These are phyloP conservation scores for Gymnoscelis rufifasciata DNA, from an alignment of 2,888 invertebrate genomes.

Conservation along the genomic window DNA sequence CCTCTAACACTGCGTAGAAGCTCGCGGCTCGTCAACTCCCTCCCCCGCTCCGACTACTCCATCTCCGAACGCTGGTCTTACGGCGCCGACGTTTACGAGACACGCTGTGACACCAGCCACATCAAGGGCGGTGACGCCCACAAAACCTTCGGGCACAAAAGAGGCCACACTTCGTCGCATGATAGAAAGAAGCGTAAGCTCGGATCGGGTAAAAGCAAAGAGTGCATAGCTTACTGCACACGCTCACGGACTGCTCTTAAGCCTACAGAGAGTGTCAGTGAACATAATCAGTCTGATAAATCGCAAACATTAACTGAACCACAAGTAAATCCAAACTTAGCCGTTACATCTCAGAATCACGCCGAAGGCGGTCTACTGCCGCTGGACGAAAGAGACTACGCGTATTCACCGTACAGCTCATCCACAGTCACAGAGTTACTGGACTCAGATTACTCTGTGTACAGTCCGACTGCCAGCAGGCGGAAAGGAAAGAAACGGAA, in stretches of 20 bases:
- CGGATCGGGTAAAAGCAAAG: conserved; percentile 47
- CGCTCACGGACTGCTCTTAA: conserved; percentile 73
- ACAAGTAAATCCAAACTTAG: conserved; percentile 42
- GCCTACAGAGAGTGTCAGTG: conserved; percentile 66
- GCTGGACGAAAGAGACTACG: conserved; percentile 73
- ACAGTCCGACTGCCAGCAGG: conserved; percentile 64
- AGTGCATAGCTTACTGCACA: conserved; percentile 71
- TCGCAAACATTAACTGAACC: conserved; percentile 41
- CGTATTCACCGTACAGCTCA: conserved; percentile 73
- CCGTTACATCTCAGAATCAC: conserved; percentile 44
- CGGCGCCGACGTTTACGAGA: conserved; percentile 76
- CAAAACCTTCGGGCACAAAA: conserved; percentile 48
- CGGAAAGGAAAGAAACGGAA: conserved; percentile 72
- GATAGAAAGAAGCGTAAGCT: conserved; percentile 66
- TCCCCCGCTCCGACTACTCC: conserved; percentile 75
- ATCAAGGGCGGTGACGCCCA: conserved; percentile 59
- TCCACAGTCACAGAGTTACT: conserved; percentile 70
- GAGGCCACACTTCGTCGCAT: conserved; percentile 64
- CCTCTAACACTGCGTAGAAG: conserved; percentile 64
- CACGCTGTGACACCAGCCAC: conserved; percentile 62
- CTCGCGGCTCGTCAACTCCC: conserved; percentile 72
- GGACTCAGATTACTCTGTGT: conserved; percentile 73
- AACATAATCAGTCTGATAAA: conserved; percentile 49
- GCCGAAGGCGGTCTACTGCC: conserved; percentile 69
- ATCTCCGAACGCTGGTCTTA: conserved; percentile 79